phyloP scores from a whole-genome alignment of 2,888 invertebrate genomes.

The Agrochola litura region DNA sequence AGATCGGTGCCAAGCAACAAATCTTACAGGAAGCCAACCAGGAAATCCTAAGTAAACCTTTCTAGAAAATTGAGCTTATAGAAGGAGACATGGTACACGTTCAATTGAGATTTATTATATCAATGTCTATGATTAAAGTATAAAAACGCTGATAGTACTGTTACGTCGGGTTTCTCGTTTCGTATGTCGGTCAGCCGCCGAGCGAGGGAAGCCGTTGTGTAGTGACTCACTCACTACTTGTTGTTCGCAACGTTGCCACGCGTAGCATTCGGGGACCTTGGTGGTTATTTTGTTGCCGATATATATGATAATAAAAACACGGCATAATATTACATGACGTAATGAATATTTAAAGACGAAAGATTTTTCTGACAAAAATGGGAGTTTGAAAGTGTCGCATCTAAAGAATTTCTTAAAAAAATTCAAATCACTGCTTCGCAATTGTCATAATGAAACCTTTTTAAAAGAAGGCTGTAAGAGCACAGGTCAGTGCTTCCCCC shows the following conservation, averaged over 20 bases:
- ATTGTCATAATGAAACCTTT: conserved; percentile 2
- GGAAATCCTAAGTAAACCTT: not conserved
- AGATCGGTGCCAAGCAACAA: not conserved
- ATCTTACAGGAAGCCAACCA: not conserved
- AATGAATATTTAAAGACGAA: conserved; percentile 9
- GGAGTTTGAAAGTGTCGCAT: not conserved
- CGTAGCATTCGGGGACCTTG: conserved; percentile 64
- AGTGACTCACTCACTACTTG: conserved; percentile 79
- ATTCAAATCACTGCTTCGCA: not conserved
- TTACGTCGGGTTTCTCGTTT: conserved; percentile 66
- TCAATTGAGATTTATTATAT: conserved; percentile 53
- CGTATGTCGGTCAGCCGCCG: conserved; percentile 65
- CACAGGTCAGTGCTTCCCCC: not conserved
- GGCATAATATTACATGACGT: conserved; percentile 33
- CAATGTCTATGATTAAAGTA: conserved; percentile 57
- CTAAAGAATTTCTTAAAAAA: not conserved
- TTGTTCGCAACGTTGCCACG: conserved; percentile 68
- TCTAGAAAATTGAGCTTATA: conserved; percentile 12
- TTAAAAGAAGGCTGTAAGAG: not conserved
- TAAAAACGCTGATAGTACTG: conserved; percentile 64
- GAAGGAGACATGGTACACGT: conserved; percentile 35
- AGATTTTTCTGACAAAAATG: not conserved
- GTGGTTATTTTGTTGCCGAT: conserved; percentile 54
- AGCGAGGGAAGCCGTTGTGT: conserved; percentile 82
- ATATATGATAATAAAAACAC: conserved; percentile 46